Base-by-base conservation (phyloP, 2,113 vertebrate genomes). In the Mixornis gularis region DNA sequence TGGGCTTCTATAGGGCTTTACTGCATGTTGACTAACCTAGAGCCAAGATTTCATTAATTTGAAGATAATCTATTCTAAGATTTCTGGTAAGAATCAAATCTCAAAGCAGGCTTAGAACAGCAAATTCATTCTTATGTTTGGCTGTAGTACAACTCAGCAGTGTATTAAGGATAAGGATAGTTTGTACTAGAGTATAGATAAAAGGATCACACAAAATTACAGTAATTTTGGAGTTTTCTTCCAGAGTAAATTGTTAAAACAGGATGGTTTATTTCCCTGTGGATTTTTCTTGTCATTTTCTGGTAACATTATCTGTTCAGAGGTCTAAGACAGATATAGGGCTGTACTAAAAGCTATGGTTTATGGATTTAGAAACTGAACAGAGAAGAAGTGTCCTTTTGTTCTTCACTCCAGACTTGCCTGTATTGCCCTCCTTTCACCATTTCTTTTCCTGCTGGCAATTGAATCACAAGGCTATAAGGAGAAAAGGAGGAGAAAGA, bases 121-220 rank as follows among this genome's bases (percentile, higher is more conserved):
- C 25, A 66, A 21, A 30, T 48, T 70, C 0, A 29, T 87, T 85
- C 77, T 80, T 36, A 56, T 21, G 6, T 80, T 77, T 81, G 55
- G 10, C 27, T 58, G n/a, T 58, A 1, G 0, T 62, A 44, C 6
- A 43, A n/a, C 10, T 1, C 4, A 52, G 21, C 4, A 58, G 10
- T 48, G 8, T 40, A 38, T 43, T 69, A 27, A 80, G 34, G 27
- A 64, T 60, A 65, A 68, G 12, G 13, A 24, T 3, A 48, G 10
- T 55, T 59, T 76, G 15, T 53, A 17, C 66, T 80, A 48, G 15
- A 27, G 3, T 84, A 89, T 62, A 72, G 21, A 43, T 53, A 58
- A 73, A 84, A 48, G 20, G 51, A 44, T 63, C 8, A 63, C 9
- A 17, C 4, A 48, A 22, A 80, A 65, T 76, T 72, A 29, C 7